Percentiles rank a stretch among this genome's conserved stretches.
These are phyloP conservation scores for Dendrophyllia cribrosa DNA, from an alignment of 64 coral and sea anemone species.

Conservation along the genomic window DNA sequence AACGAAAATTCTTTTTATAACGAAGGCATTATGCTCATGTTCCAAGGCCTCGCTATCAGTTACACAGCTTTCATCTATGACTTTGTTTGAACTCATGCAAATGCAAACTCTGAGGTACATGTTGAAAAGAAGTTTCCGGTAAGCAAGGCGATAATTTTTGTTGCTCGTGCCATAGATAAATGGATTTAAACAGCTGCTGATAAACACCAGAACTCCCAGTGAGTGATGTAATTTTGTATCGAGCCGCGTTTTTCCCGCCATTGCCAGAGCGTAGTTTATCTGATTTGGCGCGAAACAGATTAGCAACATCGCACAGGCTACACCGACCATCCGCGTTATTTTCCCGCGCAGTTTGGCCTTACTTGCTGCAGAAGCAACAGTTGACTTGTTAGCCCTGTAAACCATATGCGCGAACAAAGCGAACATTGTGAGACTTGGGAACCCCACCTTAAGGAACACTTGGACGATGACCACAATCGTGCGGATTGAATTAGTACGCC, in stretches of 20 bases:
- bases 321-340: conserved; percentile 10
- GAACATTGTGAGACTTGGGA: not conserved
- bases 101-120: too few species aligned
- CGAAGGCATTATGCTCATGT: too few species aligned
- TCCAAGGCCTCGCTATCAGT: too few species aligned
- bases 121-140: not conserved
- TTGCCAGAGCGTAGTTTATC: not conserved
- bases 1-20: too few species aligned
- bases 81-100: too few species aligned
- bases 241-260: not conserved
- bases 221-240: not conserved
- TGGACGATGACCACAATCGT: not conserved
- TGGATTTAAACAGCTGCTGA: not conserved
- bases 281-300: conserved; percentile 28
- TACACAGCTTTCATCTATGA: too few species aligned
- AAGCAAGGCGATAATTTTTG: not conserved
- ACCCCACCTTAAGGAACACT: not conserved
- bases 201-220: not conserved
- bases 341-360: conserved; percentile 6
- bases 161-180: not conserved
- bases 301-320: not conserved
- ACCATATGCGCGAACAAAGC: not conserved
- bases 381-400: not conserved
- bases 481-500: not conserved
- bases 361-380: not conserved